phyloP scores from a whole-genome alignment of 2,797 vertebrate genomes.

The Sitta carolinensis region DNA sequence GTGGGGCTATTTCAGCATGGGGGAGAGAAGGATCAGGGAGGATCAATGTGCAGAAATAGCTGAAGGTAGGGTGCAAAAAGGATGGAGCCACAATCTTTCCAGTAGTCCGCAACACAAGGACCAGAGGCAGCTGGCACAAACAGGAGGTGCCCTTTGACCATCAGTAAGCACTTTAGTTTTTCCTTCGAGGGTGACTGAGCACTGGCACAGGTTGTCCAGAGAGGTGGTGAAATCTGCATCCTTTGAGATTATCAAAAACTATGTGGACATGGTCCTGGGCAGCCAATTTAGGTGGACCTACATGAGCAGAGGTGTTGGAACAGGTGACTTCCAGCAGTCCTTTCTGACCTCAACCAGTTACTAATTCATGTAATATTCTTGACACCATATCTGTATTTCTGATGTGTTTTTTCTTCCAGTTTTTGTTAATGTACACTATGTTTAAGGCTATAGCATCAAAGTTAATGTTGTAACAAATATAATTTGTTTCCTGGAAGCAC shows the following conservation, averaged over 20 bases:
- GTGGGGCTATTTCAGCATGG: not conserved
- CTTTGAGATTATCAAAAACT: not conserved
- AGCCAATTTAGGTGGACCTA: not conserved
- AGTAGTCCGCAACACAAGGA: not conserved
- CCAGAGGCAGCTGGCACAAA: not conserved
- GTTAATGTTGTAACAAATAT: not conserved
- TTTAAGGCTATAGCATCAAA: not conserved
- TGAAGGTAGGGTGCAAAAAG: not conserved
- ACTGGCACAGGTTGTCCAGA: not conserved
- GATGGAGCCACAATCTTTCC: not conserved
- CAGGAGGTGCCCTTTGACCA: not conserved
- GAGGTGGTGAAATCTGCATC: not conserved
- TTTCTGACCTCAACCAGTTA: not conserved
- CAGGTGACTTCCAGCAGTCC: not conserved
- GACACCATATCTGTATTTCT: not conserved
- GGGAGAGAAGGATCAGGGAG: not conserved
- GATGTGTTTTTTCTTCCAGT: not conserved
- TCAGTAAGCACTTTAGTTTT: not conserved
- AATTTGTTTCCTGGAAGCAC: not conserved
- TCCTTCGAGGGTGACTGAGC: not conserved
- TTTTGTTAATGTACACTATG: not conserved
- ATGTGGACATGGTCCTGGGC: rapidly evolving
- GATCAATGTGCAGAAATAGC: not conserved
- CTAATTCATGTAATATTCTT: not conserved
- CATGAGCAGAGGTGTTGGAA: not conserved